Percentiles rank a stretch among this genome's conserved stretches.
phyloP scores from a whole-genome alignment of 2,888 invertebrate genomes.

The Caenorhabditis uteleia region DNA sequence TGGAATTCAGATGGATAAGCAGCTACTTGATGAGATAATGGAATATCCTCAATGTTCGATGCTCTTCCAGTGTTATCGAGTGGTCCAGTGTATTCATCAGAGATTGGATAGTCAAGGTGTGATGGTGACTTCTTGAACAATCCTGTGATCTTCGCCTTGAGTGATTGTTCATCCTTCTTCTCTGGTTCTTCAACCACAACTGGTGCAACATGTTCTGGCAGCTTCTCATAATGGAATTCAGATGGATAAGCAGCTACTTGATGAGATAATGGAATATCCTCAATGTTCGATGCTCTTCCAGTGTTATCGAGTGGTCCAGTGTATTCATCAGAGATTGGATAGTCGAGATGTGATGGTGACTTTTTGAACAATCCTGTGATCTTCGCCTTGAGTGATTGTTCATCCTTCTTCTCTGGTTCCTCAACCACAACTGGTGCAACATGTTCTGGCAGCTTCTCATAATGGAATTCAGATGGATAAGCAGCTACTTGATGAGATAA shows the following conservation, averaged over 20 bases:
- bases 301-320: constrained; percentile 40
- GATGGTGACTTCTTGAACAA: constrained; percentile 30
- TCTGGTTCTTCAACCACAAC: constrained; percentile 14
- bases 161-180: constrained; percentile 11
- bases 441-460: constrained; percentile 10
- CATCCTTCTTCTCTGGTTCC: constrained; percentile 11
- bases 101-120: constrained; percentile 45
- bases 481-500: constrained; percentile 22
- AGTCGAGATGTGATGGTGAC: constrained; percentile 42
- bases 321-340: constrained; percentile 43
- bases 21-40: constrained; percentile 7
- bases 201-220: constrained; percentile 18
- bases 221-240: constrained; percentile 19
- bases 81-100: constrained; percentile 45
- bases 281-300: constrained; percentile 17
- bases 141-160: constrained; percentile 21
- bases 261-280: constrained; percentile 26
- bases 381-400: constrained; percentile 12
- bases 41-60: constrained; percentile 14
- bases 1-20: constrained; percentile 18
- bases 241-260: constrained; percentile 14
- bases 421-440: constrained; percentile 8
- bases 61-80: constrained; percentile 24
- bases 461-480: constrained; percentile 28
- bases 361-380: constrained; percentile 27